Conservation (phyloP, 1,140 invertebrate genomes). For the Camponotus pennsylvanicus region DNA sequence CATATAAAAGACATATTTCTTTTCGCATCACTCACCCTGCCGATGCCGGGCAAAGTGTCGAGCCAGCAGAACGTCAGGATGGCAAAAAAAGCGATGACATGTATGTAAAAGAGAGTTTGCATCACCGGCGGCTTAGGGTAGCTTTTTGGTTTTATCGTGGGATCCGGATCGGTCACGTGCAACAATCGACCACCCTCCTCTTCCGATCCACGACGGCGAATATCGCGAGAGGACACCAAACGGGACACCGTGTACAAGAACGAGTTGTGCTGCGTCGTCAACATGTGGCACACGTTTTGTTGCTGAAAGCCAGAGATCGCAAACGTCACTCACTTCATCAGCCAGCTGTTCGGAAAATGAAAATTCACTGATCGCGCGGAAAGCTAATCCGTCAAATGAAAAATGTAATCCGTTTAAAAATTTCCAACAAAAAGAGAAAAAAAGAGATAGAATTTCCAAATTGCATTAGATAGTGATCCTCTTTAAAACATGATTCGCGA, state of each 20-base stretch:
- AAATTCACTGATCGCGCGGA: neutral
- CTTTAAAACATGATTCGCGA: neutral
- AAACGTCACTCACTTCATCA: slow-evolving; percentile 7
- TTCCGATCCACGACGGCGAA: slow-evolving; percentile 79
- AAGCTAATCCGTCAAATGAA: slow-evolving; percentile 12
- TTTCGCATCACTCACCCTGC: slow-evolving; percentile 82
- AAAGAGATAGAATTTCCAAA: neutral
- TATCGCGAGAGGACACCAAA: slow-evolving; percentile 83
- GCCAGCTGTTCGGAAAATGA: neutral
- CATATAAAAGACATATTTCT: neutral
- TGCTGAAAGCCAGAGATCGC: slow-evolving; percentile 71
- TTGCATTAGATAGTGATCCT: neutral
- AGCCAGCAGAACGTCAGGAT: slow-evolving; percentile 85
- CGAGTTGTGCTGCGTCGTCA: slow-evolving; percentile 82
- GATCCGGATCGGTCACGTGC: slow-evolving; percentile 83
- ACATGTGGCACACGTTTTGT: slow-evolving; percentile 79
- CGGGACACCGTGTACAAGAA: slow-evolving; percentile 86
- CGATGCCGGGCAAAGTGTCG: slow-evolving; percentile 84
- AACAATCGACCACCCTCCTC: slow-evolving; percentile 82
- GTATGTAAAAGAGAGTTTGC: slow-evolving; percentile 84
- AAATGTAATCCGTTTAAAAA: neutral
- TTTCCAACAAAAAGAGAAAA: neutral
- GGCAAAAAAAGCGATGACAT: slow-evolving; percentile 82
- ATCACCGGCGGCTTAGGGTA: slow-evolving; percentile 82
- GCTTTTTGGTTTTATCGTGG: slow-evolving; percentile 80